A percentile compares a stretch with the other conserved stretches of the same genome.
These are phyloP conservation scores for Caranx ignobilis DNA, from an alignment of 2,113 vertebrate genomes.

Conservation along the genomic window DNA sequence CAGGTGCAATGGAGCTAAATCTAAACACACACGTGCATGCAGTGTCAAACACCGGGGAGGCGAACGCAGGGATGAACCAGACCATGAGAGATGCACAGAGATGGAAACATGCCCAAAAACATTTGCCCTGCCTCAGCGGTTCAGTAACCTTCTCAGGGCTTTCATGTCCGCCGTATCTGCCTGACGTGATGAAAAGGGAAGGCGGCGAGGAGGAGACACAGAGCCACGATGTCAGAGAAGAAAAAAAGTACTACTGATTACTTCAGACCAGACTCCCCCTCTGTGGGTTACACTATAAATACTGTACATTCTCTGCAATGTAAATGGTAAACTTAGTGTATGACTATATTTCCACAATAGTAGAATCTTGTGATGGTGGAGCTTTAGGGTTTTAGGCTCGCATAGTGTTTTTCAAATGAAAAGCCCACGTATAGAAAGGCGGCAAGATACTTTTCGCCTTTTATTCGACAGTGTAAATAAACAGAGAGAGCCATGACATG, in stretches of 20 bases:
- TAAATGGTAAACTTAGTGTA: not conserved
- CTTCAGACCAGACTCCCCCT: not conserved
- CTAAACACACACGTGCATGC: slow-evolving; percentile 21
- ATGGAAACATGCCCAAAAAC: slow-evolving; percentile 36
- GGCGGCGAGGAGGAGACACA: slow-evolving; percentile 17
- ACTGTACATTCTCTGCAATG: not conserved
- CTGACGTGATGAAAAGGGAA: slow-evolving; percentile 30
- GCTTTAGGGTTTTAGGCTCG: not conserved
- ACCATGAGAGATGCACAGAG: slow-evolving; percentile 26
- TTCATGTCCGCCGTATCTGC: slow-evolving; percentile 31
- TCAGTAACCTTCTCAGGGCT: slow-evolving; percentile 57
- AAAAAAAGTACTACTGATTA: slow-evolving; percentile 64
- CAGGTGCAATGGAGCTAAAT: slow-evolving; percentile 46
- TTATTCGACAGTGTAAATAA: not conserved
- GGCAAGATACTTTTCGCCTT: not conserved
- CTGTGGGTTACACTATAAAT: not conserved
- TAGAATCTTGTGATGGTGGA: not conserved
- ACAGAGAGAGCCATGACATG: not conserved
- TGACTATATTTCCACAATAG: not conserved
- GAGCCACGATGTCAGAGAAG: not conserved
- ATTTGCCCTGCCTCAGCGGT: slow-evolving; percentile 31
- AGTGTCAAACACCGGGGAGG: slow-evolving; percentile 12
- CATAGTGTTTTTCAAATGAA: not conserved
- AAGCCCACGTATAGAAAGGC: not conserved
- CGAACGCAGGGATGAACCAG: slow-evolving; percentile 23